Evolutionary conservation across 2,113 vertebrate genomes (phyloP).

Genomic region (Crotalus viridis): DNA sequence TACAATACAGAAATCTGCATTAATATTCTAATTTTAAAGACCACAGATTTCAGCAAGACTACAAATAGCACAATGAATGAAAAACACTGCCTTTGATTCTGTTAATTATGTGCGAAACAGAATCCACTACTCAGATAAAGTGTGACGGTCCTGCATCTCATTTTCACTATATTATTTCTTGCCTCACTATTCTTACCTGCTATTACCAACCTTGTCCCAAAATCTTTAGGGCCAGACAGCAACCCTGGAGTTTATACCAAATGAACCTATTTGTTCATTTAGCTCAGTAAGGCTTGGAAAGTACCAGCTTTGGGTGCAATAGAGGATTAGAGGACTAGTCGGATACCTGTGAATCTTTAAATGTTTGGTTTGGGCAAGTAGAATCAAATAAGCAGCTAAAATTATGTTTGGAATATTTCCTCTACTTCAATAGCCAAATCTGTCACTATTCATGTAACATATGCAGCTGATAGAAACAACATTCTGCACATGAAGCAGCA

Average conservation of each 20-base stretch:
- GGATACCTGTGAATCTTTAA: background rate
- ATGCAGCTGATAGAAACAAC: background rate
- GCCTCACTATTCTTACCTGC: background rate
- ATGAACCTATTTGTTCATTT: background rate
- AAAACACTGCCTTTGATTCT: conserved; percentile 30
- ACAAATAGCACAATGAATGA: conserved; percentile 22
- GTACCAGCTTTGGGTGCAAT: background rate
- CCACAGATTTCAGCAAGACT: conserved; percentile 30
- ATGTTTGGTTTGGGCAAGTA: background rate
- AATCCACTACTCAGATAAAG: conserved; percentile 30
- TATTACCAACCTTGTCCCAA: background rate
- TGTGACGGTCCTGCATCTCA: background rate
- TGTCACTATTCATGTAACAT: background rate
- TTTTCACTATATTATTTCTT: background rate
- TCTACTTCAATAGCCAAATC: background rate
- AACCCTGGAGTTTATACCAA: background rate
- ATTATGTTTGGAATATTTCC: background rate
- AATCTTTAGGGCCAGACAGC: background rate
- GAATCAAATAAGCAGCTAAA: background rate
- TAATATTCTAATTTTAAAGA: conserved; percentile 50
- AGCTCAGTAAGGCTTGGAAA: background rate
- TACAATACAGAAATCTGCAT: conserved; percentile 16
- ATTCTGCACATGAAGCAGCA: background rate
- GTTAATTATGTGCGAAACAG: conserved; percentile 38
- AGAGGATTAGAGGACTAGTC: background rate